Evolutionary conservation across 2,888 invertebrate species (phyloP), one percentile per base, ranked within the genome.

Genomic region (Dorcus parallelipipedus): DNA sequence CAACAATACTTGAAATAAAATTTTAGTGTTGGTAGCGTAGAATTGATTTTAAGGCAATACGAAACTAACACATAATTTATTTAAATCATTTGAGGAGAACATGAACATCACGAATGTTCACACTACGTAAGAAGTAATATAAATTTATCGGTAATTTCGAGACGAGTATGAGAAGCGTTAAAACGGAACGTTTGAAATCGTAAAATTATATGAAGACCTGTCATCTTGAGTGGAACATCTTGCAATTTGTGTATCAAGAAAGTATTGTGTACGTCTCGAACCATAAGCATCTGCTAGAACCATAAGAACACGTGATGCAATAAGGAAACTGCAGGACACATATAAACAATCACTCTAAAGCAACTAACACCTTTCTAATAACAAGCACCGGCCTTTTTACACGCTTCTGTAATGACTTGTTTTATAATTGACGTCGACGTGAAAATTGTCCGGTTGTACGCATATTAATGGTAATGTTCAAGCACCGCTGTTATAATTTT

Each of bases 301-400:
- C 60, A 60, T 60, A 60, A 58, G 58, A 57, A 62, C 52, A 50
- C 55, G 60, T 60, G 62, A 62, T 60, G 62, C 60, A 62, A 62
- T 60, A 52, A 62, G 62, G 62, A 62, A 62, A 62, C 62, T 42
- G 53, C 57, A 57, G 57, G 52, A 62, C 58, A 60, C 58, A 50
- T 58, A 62, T 60, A 60, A 61, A 61, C 61, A 61, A 61, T 61
- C 61, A 52, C 55, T 52, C 55, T 49, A 42, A 61, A 55, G 55
- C 58, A 58, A 61, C 56, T 56, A 59, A 56, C 61, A 59, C 61
- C 61, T 61, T 61, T 61, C 61, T 59, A 61, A 58, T 58, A 61
- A 61, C 61, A 61, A 58, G 61, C 52, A 56, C 52, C 52, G 58
- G 55, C 47, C 54, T 61, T 61, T 61, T 61, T 61, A 52, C 51